A percentile compares a stretch with the other conserved stretches of the same genome.
phyloP scores from a whole-genome alignment of 2,888 invertebrate genomes.

The Magallana nippona region DNA sequence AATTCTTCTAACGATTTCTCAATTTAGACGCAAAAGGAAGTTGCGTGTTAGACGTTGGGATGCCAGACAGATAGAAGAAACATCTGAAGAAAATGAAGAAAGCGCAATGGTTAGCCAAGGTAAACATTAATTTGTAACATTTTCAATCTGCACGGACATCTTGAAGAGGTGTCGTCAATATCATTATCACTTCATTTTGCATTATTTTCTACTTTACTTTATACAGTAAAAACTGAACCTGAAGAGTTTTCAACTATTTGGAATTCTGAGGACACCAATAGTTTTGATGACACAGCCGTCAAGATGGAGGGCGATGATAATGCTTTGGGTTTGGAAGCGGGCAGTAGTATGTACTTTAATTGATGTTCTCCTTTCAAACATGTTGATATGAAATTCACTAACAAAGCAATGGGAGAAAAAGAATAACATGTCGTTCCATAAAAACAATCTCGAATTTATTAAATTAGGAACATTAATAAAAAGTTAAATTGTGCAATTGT shows the following conservation, averaged over 20 bases:
- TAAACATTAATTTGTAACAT: neutral
- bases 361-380: neutral
- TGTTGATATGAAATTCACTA: too few relatives aligned
- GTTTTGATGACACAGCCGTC: neutral
- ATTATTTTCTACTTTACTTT: neutral
- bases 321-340: neutral
- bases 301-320: neutral
- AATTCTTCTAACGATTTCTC: too few relatives aligned
- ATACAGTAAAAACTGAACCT: neutral
- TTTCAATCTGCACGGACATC: neutral
- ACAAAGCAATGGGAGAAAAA: too few relatives aligned
- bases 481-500: too few relatives aligned
- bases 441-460: too few relatives aligned
- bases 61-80: neutral
- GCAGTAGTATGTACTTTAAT: conserved; percentile 1
- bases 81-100: neutral
- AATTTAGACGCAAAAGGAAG: conserved; percentile 7
- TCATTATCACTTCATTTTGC: neutral
- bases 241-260: neutral
- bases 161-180: neutral
- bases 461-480: too few relatives aligned
- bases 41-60: conserved; percentile 1
- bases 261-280: neutral
- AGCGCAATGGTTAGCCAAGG: neutral
- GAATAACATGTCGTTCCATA: too few relatives aligned